These are phyloP conservation scores for Erythrolamprus reginae DNA, from an alignment of 2,113 vertebrate species.

Conservation along the genomic window DNA sequence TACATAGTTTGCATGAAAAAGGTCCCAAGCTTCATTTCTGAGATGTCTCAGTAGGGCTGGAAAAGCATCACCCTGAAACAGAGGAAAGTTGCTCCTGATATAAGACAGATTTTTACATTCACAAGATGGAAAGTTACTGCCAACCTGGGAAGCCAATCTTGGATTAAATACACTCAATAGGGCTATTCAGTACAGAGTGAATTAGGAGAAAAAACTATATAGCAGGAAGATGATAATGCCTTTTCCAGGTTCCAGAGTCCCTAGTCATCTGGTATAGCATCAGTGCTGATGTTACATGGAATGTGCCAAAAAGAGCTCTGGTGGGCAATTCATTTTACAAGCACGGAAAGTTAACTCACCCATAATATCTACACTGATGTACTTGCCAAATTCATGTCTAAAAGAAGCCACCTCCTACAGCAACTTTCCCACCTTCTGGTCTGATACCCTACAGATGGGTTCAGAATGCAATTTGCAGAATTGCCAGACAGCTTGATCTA, in stretches of 20 bases:
- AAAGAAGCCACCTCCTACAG: background rate
- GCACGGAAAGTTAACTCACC: background rate
- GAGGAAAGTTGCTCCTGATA: background rate
- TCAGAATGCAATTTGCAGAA: background rate
- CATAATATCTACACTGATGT: background rate
- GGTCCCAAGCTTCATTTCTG: background rate
- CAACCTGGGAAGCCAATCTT: background rate
- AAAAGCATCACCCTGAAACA: background rate
- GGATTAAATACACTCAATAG: background rate
- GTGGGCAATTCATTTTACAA: background rate
- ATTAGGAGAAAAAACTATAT: background rate
- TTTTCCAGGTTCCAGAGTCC: background rate
- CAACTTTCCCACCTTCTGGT: background rate
- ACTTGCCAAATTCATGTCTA: background rate
- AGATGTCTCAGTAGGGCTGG: background rate
- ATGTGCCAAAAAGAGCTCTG: background rate
- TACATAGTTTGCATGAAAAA: background rate
- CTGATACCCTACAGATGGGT: background rate
- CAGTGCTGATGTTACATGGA: background rate
- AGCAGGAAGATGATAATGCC: background rate
- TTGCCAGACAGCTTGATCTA: background rate
- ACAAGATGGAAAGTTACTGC: background rate
- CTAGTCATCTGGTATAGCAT: background rate
- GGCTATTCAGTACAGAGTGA: background rate
- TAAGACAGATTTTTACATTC: background rate